Percentiles rank a stretch among this genome's conserved stretches.
These are phyloP conservation scores for Pitta sordida DNA, from an alignment of 2,113 vertebrate genomes.

Conservation along the genomic window DNA sequence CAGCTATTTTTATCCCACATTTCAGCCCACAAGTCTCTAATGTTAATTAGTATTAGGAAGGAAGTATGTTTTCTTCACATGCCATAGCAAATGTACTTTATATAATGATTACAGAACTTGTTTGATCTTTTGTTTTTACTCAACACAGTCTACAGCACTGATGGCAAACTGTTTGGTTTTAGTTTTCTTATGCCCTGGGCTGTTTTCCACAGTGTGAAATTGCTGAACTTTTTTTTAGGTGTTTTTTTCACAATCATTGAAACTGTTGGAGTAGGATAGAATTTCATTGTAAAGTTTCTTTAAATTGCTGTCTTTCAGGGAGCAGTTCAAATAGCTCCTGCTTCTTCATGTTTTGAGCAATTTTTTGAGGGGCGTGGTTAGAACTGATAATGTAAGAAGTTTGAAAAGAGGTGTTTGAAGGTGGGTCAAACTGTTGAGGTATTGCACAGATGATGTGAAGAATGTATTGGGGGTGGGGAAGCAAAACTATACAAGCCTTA, in stretches of 20 bases:
- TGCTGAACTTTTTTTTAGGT: conserved; percentile 68
- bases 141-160: conserved; percentile 58
- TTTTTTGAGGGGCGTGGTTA: conserved; percentile 8
- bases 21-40: conserved; percentile 43
- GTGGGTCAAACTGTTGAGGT: conserved; percentile 63
- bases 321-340: conserved; percentile 11
- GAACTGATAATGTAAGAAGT: conserved; percentile 50
- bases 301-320: conserved; percentile 65
- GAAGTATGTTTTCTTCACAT: conserved; percentile 61
- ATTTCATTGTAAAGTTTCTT: conserved; percentile 67
- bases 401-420: conserved; percentile 45
- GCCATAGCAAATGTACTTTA: conserved; percentile 61
- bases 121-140: conserved; percentile 66
- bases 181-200: conserved; percentile 71
- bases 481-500: not conserved
- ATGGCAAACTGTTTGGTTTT: conserved; percentile 66
- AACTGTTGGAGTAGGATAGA: conserved; percentile 65
- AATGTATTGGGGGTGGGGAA: not conserved
- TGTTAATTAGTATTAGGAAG: conserved; percentile 68
- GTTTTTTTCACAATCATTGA: conserved; percentile 71
- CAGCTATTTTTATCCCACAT: conserved; percentile 46
- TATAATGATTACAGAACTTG: conserved; percentile 56
- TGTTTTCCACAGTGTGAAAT: conserved; percentile 72
- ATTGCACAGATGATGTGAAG: not conserved
- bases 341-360: not conserved